Percentiles rank a stretch among this genome's conserved stretches.
phyloP scores from a whole-genome alignment of 2,888 invertebrate genomes.

The Agapetus fuscipes region DNA sequence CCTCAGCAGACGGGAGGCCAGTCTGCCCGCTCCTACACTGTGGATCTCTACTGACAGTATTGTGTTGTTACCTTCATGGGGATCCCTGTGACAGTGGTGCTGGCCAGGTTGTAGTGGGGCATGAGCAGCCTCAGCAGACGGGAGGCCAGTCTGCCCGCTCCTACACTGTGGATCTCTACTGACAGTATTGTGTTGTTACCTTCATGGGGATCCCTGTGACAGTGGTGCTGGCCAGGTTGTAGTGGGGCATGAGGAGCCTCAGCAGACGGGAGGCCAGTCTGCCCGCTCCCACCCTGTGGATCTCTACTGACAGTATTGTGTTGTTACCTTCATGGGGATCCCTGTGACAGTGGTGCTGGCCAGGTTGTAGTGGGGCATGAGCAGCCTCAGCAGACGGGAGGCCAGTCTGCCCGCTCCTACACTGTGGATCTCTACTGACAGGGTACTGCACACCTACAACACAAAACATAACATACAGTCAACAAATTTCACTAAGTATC shows the following conservation, averaged over 20 bases:
- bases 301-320: slow-evolving; percentile 56
- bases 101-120: slow-evolving; percentile 83
- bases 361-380: slow-evolving; percentile 79
- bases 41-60: slow-evolving; percentile 74
- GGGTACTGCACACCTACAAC: slow-evolving; percentile 55
- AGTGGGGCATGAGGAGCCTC: slow-evolving; percentile 72
- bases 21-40: slow-evolving; percentile 62
- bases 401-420: slow-evolving; percentile 66
- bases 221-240: slow-evolving; percentile 87
- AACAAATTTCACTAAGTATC: too few relatives aligned
- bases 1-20: slow-evolving; percentile 65
- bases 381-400: slow-evolving; percentile 63
- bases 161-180: slow-evolving; percentile 72
- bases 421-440: slow-evolving; percentile 74
- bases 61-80: slow-evolving; percentile 95
- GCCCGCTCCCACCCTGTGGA: slow-evolving; percentile 69
- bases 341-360: slow-evolving; percentile 96
- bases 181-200: slow-evolving; percentile 53
- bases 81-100: slow-evolving; percentile 95
- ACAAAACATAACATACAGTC: slow-evolving; percentile 17
- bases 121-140: slow-evolving; percentile 67
- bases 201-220: slow-evolving; percentile 99
- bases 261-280: slow-evolving; percentile 65
- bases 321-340: slow-evolving; percentile 89
- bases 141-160: slow-evolving; percentile 63